Evolutionary conservation across 92 coral and sea anemone genomes (phyloP).

Genomic region (Epizoanthus fatuus): DNA sequence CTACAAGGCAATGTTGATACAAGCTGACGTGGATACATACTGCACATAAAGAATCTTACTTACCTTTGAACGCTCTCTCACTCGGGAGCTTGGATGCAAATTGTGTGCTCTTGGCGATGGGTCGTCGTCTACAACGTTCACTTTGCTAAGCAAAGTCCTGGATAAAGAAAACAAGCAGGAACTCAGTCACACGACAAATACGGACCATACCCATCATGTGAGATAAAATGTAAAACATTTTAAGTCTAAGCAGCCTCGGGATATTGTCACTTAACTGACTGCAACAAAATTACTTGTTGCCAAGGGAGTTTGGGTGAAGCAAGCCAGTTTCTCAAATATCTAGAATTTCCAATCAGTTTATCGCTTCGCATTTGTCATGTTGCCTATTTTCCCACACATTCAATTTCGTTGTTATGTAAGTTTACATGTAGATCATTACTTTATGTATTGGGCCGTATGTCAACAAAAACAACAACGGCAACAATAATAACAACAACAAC

Average conservation of each 20-base stretch:
- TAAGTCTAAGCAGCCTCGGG: too few relatives aligned
- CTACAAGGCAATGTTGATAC: not conserved
- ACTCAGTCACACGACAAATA: not conserved
- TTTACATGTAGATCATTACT: too few relatives aligned
- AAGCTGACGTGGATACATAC: not conserved
- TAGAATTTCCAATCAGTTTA: too few relatives aligned
- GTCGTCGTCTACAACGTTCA: slow-evolving; percentile 78
- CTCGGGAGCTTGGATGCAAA: slow-evolving; percentile 72
- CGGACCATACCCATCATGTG: too few relatives aligned
- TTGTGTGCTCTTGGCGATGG: slow-evolving; percentile 83
- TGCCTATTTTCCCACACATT: too few relatives aligned
- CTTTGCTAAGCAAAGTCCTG: slow-evolving; percentile 74
- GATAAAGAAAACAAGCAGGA: not conserved
- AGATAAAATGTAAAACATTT: not conserved
- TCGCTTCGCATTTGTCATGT: too few relatives aligned
- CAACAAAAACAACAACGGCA: not conserved
- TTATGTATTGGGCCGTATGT: not conserved
- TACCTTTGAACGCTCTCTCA: slow-evolving; percentile 89
- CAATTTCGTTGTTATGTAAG: too few relatives aligned
- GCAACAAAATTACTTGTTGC: too few relatives aligned
- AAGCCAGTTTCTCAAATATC: too few relatives aligned
- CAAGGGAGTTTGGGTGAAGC: too few relatives aligned
- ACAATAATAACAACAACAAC: too few relatives aligned
- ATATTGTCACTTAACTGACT: too few relatives aligned
- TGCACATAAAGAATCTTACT: not conserved